Evolutionary conservation across 2,888 invertebrate species (phyloP).

Genomic region (Drosophila mayaguana): DNA sequence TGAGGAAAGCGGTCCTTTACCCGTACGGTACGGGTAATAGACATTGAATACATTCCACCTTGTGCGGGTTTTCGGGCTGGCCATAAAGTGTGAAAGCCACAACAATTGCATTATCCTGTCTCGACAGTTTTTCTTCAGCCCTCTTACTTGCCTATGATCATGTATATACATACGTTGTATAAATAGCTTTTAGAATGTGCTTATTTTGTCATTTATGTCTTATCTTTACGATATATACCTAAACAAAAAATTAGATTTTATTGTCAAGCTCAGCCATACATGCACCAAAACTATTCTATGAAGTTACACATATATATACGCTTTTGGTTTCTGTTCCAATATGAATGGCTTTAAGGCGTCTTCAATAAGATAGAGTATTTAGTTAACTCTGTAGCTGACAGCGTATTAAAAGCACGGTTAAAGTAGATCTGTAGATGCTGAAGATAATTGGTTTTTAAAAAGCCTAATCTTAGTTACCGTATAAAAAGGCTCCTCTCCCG

Average conservation of each 20-base stretch:
- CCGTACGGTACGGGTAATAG: slow-evolving; percentile 19
- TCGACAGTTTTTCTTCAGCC: slow-evolving; percentile 6
- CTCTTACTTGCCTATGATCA: neutral
- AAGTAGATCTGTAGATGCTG: neutral
- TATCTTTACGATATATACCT: neutral
- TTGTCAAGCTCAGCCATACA: neutral
- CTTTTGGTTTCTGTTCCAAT: neutral
- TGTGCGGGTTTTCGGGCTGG: slow-evolving; percentile 28
- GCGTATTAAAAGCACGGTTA: neutral
- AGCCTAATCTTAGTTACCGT: slow-evolving; percentile 44
- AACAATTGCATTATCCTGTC: slow-evolving; percentile 65
- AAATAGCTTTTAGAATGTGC: slow-evolving; percentile 8
- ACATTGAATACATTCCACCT: slow-evolving; percentile 52
- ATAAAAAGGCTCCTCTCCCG: slow-evolving; percentile 34
- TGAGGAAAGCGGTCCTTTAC: slow-evolving; percentile 1
- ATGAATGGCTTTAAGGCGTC: neutral
- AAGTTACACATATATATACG: neutral
- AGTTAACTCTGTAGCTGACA: neutral
- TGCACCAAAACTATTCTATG: neutral
- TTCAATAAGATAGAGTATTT: neutral
- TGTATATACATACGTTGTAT: neutral
- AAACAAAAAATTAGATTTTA: neutral
- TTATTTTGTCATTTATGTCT: slow-evolving; percentile 6
- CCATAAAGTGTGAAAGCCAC: slow-evolving; percentile 69
- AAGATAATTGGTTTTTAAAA: slow-evolving; percentile 40